Evolutionary conservation across 2,797 vertebrate species (phyloP).

Genomic region (Knipowitschia caucasica): DNA sequence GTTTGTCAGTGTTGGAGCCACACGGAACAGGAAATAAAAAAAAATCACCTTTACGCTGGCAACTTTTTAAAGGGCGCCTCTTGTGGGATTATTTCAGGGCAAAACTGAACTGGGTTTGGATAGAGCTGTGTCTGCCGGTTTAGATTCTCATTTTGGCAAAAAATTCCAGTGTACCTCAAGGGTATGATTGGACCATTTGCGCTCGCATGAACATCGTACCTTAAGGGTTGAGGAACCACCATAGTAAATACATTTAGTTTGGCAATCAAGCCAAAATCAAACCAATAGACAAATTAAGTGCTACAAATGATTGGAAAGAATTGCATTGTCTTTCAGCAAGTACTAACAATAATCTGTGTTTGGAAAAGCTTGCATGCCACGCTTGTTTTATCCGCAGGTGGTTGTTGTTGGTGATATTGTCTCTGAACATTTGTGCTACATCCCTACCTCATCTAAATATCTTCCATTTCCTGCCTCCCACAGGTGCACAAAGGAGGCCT

Average conservation of each 20-base stretch:
- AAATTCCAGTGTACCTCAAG: conserved; percentile 27
- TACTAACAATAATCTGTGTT: background rate
- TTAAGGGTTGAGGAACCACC: conserved; percentile 18
- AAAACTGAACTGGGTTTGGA: conserved; percentile 35
- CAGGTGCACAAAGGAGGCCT: conserved; percentile 67
- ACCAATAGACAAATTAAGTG: conserved; percentile 4
- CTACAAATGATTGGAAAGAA: conserved; percentile 8
- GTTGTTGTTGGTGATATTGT: conserved; percentile 15
- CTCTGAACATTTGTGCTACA: conserved; percentile 42
- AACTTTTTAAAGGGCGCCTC: conserved; percentile 59
- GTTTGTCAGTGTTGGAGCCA: conserved; percentile 66
- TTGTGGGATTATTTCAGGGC: conserved; percentile 51
- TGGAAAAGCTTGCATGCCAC: background rate
- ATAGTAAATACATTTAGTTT: conserved; percentile 5
- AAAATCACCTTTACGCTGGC: conserved; percentile 50
- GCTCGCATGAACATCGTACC: conserved; percentile 16
- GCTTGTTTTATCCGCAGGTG: conserved; percentile 9
- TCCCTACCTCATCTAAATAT: conserved; percentile 36
- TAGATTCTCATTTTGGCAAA: conserved; percentile 47
- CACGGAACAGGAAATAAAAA: conserved; percentile 69
- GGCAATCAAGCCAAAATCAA: conserved; percentile 9
- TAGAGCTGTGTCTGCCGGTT: conserved; percentile 51
- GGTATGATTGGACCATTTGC: conserved; percentile 38
- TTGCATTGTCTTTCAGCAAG: conserved; percentile 1
- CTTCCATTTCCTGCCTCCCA: conserved; percentile 53